phyloP scores from a whole-genome alignment of 2,113 vertebrate species.

The Gavialis gangeticus region DNA sequence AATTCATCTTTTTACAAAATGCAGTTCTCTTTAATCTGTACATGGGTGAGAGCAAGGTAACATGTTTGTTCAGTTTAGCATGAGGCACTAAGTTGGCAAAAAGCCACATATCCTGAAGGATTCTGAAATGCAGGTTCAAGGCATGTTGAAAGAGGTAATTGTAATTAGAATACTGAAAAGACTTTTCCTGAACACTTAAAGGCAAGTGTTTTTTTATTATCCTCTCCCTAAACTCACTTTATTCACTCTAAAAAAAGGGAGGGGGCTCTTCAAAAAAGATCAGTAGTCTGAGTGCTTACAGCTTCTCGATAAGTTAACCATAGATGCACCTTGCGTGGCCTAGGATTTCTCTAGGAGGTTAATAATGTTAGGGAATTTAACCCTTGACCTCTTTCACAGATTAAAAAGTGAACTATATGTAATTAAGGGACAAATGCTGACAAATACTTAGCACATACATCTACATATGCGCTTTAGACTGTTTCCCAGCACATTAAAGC shows the following conservation, averaged over 20 bases:
- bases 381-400: not conserved
- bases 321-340: not conserved
- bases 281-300: not conserved
- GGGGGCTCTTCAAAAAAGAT: not conserved
- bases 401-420: not conserved
- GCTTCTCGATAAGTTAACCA: not conserved
- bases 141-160: constrained; percentile 22
- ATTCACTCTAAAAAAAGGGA: not conserved
- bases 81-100: not conserved
- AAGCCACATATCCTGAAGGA: constrained; percentile 9
- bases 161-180: constrained; percentile 25
- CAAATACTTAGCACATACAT: not conserved
- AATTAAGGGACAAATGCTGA: not conserved
- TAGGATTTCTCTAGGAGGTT: not conserved
- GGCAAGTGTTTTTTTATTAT: not conserved
- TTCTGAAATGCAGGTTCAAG: constrained; percentile 1
- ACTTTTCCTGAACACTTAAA: constrained; percentile 1
- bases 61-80: not conserved
- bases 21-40: not conserved
- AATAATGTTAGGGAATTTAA: not conserved
- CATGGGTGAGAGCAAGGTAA: not conserved
- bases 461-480: no score
- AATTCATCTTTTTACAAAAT: constrained; percentile 12
- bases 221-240: not conserved
- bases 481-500: no score